phyloP scores from a whole-genome alignment of 2,797 vertebrate species.

The Amblyopsis hoosieri region DNA sequence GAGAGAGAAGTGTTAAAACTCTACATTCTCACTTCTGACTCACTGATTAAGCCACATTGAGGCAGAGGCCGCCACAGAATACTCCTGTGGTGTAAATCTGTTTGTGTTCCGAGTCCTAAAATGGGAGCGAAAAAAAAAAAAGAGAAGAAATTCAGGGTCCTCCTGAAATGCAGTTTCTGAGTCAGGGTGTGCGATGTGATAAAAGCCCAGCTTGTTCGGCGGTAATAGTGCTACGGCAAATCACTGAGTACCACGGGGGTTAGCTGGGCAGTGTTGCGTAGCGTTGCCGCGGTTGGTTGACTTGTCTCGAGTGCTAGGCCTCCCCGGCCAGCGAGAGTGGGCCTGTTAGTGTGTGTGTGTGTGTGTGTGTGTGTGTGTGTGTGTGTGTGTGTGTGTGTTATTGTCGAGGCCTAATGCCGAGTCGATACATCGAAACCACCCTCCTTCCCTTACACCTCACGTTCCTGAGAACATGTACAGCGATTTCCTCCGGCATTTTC shows the following conservation, averaged over 20 bases:
- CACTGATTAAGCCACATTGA: constrained; percentile 91
- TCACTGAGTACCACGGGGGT: constrained; percentile 48
- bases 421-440: constrained; percentile 71
- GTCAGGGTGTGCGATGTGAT: constrained; percentile 88
- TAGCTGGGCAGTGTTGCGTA: constrained; percentile 20
- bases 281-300: constrained; percentile 36
- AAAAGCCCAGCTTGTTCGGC: constrained; percentile 87
- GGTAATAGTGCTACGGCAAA: constrained; percentile 73
- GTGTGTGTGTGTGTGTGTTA: constrained; percentile 28
- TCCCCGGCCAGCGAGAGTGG: constrained; percentile 31
- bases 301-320: constrained; percentile 30
- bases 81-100: constrained; percentile 87
- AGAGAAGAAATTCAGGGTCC: constrained; percentile 32
- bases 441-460: constrained; percentile 70
- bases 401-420: constrained; percentile 60
- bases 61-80: constrained; percentile 84
- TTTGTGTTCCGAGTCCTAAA: constrained; percentile 72
- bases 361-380: constrained; percentile 24
- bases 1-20: constrained; percentile 94
- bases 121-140: constrained; percentile 25
- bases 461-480: constrained; percentile 73
- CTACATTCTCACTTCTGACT: constrained; percentile 97
- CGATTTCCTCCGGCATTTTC: constrained; percentile 59
- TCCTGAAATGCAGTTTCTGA: constrained; percentile 86
- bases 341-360: constrained; percentile 40